Evolutionary conservation across 2,888 invertebrate species (phyloP).

Genomic region (Xylota sylvarum): DNA sequence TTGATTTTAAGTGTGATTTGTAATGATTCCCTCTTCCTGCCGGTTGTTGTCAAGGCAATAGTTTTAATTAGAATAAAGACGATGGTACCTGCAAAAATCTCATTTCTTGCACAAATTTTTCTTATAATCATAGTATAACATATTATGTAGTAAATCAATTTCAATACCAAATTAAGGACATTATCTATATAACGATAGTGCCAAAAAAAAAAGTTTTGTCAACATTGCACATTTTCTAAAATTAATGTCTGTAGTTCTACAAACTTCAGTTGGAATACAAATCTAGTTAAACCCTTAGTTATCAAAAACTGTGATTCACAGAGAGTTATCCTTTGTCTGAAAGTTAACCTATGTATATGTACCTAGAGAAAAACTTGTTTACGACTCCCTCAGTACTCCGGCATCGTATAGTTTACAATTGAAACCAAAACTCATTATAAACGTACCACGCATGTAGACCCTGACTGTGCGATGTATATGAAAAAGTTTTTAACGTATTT

Average conservation of each 20-base stretch:
- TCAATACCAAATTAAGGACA: no score
- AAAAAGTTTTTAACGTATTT: neutral
- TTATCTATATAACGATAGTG: no score
- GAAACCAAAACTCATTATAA: slow-evolving; percentile 7
- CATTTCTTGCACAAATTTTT: no score
- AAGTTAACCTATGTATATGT: slow-evolving; percentile 11
- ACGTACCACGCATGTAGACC: neutral
- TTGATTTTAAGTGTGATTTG: no score
- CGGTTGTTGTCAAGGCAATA: no score
- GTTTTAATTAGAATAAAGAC: no score
- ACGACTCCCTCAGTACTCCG: neutral
- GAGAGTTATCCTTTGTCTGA: slow-evolving; percentile 21
- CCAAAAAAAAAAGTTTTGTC: no score
- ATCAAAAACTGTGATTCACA: slow-evolving; percentile 27
- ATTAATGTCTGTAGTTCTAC: neutral
- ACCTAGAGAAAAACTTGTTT: slow-evolving; percentile 18
- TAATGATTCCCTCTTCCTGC: no score
- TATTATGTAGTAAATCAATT: no score
- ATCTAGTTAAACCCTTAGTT: neutral
- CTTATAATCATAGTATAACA: no score
- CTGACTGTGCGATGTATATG: neutral
- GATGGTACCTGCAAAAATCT: no score
- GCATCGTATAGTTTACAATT: neutral
- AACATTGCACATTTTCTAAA: neutral
- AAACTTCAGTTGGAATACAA: neutral